A percentile compares a stretch with the other conserved stretches of the same genome.
Conservation (phyloP, 2,113 vertebrate species). For the Anser cygnoides region DNA sequence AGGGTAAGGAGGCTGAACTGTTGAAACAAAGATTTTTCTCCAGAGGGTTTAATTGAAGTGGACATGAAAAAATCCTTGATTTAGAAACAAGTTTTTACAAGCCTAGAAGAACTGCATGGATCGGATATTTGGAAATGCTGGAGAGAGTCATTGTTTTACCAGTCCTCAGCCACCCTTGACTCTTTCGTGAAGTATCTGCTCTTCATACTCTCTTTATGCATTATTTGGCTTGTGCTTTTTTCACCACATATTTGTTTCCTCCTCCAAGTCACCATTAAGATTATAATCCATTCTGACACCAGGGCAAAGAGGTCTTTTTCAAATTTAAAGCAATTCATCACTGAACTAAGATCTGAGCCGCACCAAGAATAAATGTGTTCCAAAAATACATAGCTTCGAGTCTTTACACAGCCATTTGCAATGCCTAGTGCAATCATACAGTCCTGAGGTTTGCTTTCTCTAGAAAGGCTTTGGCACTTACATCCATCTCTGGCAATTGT, state of each 20-base stretch:
- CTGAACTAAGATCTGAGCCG: neutral
- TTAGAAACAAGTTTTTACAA: neutral
- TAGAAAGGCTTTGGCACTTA: neutral
- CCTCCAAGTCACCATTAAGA: conserved; percentile 33
- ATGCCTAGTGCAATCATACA: neutral
- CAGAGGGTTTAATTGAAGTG: neutral
- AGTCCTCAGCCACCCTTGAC: neutral
- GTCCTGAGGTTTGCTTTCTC: neutral
- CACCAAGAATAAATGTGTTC: neutral
- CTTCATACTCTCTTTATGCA: neutral
- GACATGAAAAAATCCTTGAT: neutral
- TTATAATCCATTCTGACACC: conserved; percentile 28
- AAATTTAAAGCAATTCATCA: conserved; percentile 42
- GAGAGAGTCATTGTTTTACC: neutral
- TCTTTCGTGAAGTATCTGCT: neutral
- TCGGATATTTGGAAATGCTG: neutral
- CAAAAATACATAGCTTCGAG: neutral
- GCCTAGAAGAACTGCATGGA: neutral
- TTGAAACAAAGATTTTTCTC: neutral
- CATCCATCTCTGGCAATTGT: conserved; percentile 5
- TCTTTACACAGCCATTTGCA: conserved; percentile 15
- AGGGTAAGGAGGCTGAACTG: neutral
- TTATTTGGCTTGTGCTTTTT: neutral
- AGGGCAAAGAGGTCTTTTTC: conserved; percentile 22
- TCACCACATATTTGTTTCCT: neutral